Evolutionary conservation across 2,113 vertebrate genomes (phyloP).

Genomic region (Chaetodon trifascialis): DNA sequence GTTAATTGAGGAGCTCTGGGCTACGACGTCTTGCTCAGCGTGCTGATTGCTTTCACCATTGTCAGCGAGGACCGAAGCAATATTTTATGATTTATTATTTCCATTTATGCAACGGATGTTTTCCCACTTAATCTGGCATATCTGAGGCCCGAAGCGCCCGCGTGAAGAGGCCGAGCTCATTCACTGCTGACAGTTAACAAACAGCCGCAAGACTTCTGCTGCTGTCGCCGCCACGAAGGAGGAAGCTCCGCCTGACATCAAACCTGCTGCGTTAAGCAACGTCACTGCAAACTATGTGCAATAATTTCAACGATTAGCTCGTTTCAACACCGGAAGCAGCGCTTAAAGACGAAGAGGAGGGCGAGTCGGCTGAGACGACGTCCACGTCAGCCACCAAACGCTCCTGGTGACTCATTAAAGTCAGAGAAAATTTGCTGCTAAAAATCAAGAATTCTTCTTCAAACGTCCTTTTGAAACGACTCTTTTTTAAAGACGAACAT

Average conservation of each 20-base stretch:
- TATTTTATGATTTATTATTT: conserved; percentile 48
- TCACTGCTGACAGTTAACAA: neutral
- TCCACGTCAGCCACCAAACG: neutral
- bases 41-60: neutral
- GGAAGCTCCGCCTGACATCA: neutral
- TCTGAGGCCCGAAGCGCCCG: conserved; percentile 27
- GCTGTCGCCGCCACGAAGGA: neutral
- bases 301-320: neutral
- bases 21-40: neutral
- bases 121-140: conserved; percentile 25
- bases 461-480: too few relatives aligned
- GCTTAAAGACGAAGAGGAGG: neutral
- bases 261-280: conserved; percentile 20
- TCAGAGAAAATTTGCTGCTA: too few relatives aligned
- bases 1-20: conserved; percentile 58
- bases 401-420: neutral
- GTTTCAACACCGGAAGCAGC: neutral
- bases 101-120: conserved; percentile 17
- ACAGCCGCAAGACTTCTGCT: neutral
- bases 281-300: neutral
- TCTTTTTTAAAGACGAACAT: too few relatives aligned
- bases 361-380: neutral
- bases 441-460: too few relatives aligned
- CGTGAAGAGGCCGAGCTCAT: neutral
- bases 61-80: neutral